Evolutionary conservation across 2,797 vertebrate genomes (phyloP), one percentile per base, ranked within the genome.

Genomic region (Chelon labrosus): DNA sequence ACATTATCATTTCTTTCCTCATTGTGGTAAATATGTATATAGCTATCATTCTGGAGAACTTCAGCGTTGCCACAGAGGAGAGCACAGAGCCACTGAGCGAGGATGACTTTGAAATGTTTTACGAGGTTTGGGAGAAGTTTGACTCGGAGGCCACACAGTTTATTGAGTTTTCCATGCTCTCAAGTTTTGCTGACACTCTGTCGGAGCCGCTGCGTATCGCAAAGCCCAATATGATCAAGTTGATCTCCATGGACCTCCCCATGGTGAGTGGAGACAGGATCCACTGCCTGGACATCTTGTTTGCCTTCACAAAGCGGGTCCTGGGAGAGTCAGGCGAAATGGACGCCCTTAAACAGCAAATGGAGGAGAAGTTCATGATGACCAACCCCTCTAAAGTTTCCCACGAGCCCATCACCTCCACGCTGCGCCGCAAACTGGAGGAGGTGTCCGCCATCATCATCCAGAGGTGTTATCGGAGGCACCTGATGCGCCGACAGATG

Each of bases 11-110:
- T 87, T 99, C 98, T 63, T 99, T 99, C 90, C 97, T 99, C 83
- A 99, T 99, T 5, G 98, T 99, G 85, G 98, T 99, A 63, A 99
- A 99, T 89, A 99, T 99, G 98, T 99, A 99, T 64, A 99, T 99
- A 71, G 98, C 98, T 57, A 98, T 99, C 88, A 99, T 99, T 87
- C 93, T 99, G 90, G 98, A 99, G 93, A 99, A 99, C 93, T 99
- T 99, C 94, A 99, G 98, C 2, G 97, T 99, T 65, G 98, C 98
- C 89, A 99, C 98, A 0, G 98, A 99, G 91, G 98, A 99, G 91
- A 99, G 98, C 90, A 97, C 97, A 0, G 98, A 99, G 87, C 98
- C 97, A 2, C 95, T 99, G 78, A 97, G 97, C 0, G 98, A 99
- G 93, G 98, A 99, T 0, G 98, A 99, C 93, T 99, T 99, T 52